These are phyloP conservation scores for Pterostichus madidus DNA, from an alignment of 2,888 invertebrate genomes.

Conservation along the genomic window DNA sequence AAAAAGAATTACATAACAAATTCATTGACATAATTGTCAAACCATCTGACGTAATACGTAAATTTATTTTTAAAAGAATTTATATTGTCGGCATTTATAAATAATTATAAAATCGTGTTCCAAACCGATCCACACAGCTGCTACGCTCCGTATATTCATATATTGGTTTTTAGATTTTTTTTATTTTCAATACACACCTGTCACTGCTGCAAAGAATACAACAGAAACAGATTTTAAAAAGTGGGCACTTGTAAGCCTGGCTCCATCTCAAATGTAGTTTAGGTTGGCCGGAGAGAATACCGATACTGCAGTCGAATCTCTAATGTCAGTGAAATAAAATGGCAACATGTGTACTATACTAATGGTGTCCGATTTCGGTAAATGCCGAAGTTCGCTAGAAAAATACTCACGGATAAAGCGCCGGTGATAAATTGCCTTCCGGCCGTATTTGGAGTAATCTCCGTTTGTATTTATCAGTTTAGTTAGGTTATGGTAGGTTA, in stretches of 20 bases:
- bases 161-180: constrained; percentile 4
- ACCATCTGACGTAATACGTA: too few species aligned
- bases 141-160: constrained; percentile 12
- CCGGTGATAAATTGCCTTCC: constrained; percentile 31
- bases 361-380: constrained; percentile 48
- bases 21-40: too few species aligned
- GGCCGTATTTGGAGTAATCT: constrained; percentile 35
- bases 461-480: constrained; percentile 45
- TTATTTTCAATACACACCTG: constrained; percentile 18
- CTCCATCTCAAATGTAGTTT: constrained; percentile 40
- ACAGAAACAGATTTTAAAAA: constrained; percentile 30
- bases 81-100: neutral
- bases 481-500: constrained; percentile 36
- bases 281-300: constrained; percentile 30
- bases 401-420: constrained; percentile 30
- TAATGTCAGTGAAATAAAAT: constrained; percentile 47
- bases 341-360: constrained; percentile 49
- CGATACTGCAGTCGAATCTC: constrained; percentile 18
- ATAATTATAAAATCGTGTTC: constrained; percentile 4
- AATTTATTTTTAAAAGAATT: too few species aligned
- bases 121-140: neutral
- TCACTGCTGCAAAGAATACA: neutral
- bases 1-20: too few species aligned
- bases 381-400: constrained; percentile 47
- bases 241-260: constrained; percentile 20